Evolutionary conservation across 2,888 invertebrate genomes (phyloP).

Genomic region (Mystacides longicornis): DNA sequence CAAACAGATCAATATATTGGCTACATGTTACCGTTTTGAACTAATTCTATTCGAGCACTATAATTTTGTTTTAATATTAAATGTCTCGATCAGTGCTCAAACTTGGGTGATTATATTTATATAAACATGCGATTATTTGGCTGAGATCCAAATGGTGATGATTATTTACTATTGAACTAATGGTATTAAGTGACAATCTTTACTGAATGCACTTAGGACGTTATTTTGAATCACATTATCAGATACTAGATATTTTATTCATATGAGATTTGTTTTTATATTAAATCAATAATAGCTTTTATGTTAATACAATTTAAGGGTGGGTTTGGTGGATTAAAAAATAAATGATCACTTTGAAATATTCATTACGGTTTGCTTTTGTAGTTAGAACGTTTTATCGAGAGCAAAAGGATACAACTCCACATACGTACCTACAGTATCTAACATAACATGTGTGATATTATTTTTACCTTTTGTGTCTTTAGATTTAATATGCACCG

Average conservation of each 20-base stretch:
- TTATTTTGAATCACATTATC: not conserved
- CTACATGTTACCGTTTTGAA: not conserved
- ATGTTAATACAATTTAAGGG: no score
- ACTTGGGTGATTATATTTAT: not conserved
- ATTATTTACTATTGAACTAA: not conserved
- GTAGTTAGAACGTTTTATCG: no score
- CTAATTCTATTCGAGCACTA: not conserved
- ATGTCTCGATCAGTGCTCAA: not conserved
- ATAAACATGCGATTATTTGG: conserved; percentile 3
- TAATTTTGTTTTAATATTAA: not conserved
- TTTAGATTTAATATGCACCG: not conserved
- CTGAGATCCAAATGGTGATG: not conserved
- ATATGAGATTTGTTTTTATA: no score
- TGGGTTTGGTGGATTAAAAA: not conserved
- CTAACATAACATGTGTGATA: not conserved
- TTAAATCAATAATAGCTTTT: no score
- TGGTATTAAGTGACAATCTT: conserved; percentile 1
- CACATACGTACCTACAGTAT: not conserved
- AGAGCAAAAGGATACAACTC: not conserved
- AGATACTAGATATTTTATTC: not conserved
- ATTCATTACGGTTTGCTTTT: no score
- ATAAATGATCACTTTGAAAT: no score
- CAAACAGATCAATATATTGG: not conserved
- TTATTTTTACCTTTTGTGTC: not conserved
- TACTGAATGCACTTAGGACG: not conserved